phyloP scores from a whole-genome alignment of 2,888 invertebrate genomes.

The Chydorus sphaericus region DNA sequence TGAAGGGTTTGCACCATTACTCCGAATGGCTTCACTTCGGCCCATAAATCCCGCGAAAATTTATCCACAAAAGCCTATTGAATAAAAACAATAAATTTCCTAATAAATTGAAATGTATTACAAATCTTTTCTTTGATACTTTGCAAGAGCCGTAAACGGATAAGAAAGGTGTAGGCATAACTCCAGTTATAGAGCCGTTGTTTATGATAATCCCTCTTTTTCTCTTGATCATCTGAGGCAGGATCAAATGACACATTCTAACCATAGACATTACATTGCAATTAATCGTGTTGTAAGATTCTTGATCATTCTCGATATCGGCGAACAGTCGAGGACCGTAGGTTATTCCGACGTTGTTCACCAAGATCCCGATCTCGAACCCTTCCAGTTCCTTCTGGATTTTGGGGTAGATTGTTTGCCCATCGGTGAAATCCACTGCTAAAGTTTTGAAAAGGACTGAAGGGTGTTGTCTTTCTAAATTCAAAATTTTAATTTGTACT shows the following conservation, averaged over 20 bases:
- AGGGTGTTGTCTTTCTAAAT: slow-evolving; percentile 26
- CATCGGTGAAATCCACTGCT: slow-evolving; percentile 63
- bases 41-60: slow-evolving; percentile 55
- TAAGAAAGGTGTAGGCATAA: slow-evolving; percentile 65
- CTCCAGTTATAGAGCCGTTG: slow-evolving; percentile 66
- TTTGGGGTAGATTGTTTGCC: slow-evolving; percentile 52
- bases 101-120: too few species aligned
- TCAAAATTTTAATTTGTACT: too few species aligned
- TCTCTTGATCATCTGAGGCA: slow-evolving; percentile 70
- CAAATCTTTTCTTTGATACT: too few species aligned
- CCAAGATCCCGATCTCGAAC: slow-evolving; percentile 66
- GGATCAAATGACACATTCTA: slow-evolving; percentile 65
- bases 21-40: slow-evolving; percentile 44
- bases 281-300: slow-evolving; percentile 49
- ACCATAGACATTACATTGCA: slow-evolving; percentile 66
- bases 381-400: slow-evolving; percentile 50
- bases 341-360: slow-evolving; percentile 84
- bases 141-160: slow-evolving; percentile 78
- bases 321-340: slow-evolving; percentile 53
- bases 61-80: slow-evolving; percentile 62
- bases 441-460: slow-evolving; percentile 61
- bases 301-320: slow-evolving; percentile 35
- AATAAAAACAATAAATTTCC: slow-evolving; percentile 10
- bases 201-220: slow-evolving; percentile 75
- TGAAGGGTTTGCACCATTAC: slow-evolving; percentile 25